phyloP scores from a whole-genome alignment of 2,888 invertebrate genomes.

The Drosophila putrida region DNA sequence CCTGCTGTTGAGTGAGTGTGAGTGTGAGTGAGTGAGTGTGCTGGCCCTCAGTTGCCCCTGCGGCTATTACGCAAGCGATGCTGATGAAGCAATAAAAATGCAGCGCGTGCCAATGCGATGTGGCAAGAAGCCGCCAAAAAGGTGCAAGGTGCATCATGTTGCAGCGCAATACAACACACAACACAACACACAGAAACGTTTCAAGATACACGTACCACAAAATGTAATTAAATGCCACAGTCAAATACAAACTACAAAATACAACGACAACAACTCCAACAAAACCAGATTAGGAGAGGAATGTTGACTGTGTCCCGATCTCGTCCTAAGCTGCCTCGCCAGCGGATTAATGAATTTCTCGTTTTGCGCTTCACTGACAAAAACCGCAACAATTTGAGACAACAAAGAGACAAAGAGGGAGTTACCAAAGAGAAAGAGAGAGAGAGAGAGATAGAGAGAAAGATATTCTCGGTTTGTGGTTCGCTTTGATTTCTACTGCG shows the following conservation, averaged over 20 bases:
- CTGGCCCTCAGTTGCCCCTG: slow-evolving; percentile 35
- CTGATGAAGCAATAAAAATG: slow-evolving; percentile 79
- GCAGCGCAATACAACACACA: slow-evolving; percentile 14
- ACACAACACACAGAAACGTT: slow-evolving; percentile 19
- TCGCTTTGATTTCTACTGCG: slow-evolving; percentile 59
- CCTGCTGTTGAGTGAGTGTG: slow-evolving; percentile 44
- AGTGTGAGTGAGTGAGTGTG: slow-evolving; percentile 10
- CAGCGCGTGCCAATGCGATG: slow-evolving; percentile 69
- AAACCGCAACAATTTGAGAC: slow-evolving; percentile 40
- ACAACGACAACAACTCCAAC: slow-evolving; percentile 22
- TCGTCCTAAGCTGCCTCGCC: slow-evolving; percentile 46
- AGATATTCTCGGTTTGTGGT: slow-evolving; percentile 41
- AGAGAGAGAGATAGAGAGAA: background rate
- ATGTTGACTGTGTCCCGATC: slow-evolving; percentile 43
- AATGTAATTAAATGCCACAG: slow-evolving; percentile 46
- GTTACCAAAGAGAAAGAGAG: background rate
- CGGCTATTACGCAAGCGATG: slow-evolving; percentile 58
- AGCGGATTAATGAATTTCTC: slow-evolving; percentile 74
- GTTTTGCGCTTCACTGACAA: slow-evolving; percentile 69
- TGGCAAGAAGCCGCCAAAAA: slow-evolving; percentile 67
- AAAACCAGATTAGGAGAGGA: slow-evolving; percentile 49
- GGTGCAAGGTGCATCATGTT: slow-evolving; percentile 62
- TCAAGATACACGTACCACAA: slow-evolving; percentile 30
- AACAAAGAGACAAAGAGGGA: background rate
- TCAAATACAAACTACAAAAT: slow-evolving; percentile 34